Conservation (phyloP, 53 echinoderm and acorn worm genomes). For the Astropecten irregularis region DNA sequence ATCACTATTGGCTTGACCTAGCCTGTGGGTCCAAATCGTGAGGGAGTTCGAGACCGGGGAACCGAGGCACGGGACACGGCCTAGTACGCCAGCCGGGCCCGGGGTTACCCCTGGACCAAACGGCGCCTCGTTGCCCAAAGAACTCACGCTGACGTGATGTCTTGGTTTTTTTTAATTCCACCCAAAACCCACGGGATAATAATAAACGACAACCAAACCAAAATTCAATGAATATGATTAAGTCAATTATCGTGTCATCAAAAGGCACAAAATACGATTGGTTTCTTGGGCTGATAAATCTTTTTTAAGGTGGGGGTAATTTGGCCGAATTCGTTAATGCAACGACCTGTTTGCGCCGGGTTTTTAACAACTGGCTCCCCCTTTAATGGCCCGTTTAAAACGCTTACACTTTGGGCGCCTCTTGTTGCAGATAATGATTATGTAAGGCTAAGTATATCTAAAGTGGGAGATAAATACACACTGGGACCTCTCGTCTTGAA, state of each 20-base stretch:
- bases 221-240: not conserved
- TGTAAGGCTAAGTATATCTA: too few relatives aligned
- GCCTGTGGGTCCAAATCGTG: not conserved
- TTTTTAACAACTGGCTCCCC: too few relatives aligned
- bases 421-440: too few relatives aligned
- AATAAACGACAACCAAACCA: not conserved
- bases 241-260: not conserved
- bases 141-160: not conserved
- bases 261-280: not conserved
- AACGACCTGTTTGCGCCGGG: too few relatives aligned
- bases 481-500: too few relatives aligned
- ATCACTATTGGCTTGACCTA: not conserved
- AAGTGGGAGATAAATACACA: too few relatives aligned
- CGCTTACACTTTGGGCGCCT: too few relatives aligned
- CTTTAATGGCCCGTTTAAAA: too few relatives aligned
- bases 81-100: too few relatives aligned
- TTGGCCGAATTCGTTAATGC: conserved; percentile 18
- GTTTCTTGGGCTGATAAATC: not conserved
- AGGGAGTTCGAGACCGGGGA: not conserved
- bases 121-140: not conserved
- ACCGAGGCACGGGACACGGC: not conserved
- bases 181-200: not conserved
- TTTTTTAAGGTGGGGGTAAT: conserved; percentile 2
- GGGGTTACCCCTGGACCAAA: not conserved
- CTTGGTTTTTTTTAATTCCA: too few relatives aligned